phyloP scores from a whole-genome alignment of 2,113 vertebrate genomes.

The Calonectris borealis region DNA sequence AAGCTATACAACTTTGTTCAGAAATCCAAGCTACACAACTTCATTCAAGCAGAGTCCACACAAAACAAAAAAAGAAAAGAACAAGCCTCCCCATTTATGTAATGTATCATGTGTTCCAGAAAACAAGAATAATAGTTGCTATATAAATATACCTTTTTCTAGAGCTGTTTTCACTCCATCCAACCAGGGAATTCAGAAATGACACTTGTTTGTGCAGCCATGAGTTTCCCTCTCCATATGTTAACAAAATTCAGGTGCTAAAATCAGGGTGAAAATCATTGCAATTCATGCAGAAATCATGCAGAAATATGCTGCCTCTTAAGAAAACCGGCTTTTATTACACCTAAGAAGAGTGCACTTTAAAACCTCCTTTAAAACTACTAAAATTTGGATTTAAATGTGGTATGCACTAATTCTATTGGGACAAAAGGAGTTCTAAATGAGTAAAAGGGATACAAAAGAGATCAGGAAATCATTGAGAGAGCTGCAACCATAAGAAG shows the following conservation, averaged over 20 bases:
- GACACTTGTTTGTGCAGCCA: slow-evolving; percentile 54
- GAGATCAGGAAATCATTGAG: not conserved
- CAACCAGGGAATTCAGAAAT: slow-evolving; percentile 47
- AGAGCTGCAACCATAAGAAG: not conserved
- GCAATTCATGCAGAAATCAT: too few species aligned
- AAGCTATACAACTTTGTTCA: not conserved
- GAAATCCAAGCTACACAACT: not conserved
- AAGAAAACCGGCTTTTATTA: too few species aligned
- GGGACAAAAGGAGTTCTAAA: not conserved
- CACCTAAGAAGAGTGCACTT: too few species aligned
- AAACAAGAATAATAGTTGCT: not conserved
- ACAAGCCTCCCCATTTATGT: not conserved
- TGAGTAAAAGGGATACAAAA: not conserved
- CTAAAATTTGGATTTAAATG: not conserved
- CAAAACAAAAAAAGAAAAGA: not conserved
- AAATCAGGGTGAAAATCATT: not conserved
- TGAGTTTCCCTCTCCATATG: slow-evolving; percentile 18
- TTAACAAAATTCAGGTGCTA: not conserved
- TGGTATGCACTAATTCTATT: not conserved
- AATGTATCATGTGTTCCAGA: not conserved
- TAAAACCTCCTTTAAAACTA: too few species aligned
- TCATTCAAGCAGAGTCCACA: not conserved
- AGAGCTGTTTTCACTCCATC: slow-evolving; percentile 18
- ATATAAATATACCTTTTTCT: slow-evolving; percentile 38
- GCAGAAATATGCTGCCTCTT: too few species aligned